Evolutionary conservation across 2,888 invertebrate species (phyloP).

Genomic region (Melieria picta): DNA sequence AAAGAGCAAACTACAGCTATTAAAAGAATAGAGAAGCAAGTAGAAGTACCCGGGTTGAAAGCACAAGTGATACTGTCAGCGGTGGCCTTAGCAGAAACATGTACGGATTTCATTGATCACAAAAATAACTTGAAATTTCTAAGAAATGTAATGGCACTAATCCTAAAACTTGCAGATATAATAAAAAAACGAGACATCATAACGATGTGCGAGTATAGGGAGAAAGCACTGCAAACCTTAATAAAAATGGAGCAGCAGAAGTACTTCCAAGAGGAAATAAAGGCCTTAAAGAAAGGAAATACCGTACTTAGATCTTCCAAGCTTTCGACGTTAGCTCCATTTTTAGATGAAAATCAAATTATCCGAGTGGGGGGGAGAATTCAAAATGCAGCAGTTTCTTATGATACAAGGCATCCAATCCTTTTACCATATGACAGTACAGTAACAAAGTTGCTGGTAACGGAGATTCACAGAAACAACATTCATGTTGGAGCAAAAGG

Average conservation of each 20-base stretch:
- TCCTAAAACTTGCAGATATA: not conserved
- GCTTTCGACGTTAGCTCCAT: slow-evolving; percentile 2
- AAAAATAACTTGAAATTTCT: slow-evolving; percentile 14
- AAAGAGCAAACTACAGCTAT: too few relatives aligned
- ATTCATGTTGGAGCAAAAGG: slow-evolving; percentile 20
- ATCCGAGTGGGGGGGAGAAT: slow-evolving; percentile 18
- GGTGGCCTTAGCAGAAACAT: too few relatives aligned
- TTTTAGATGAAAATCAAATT: slow-evolving; percentile 10
- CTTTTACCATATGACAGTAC: not conserved
- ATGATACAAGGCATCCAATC: slow-evolving; percentile 7
- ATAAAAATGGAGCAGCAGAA: slow-evolving; percentile 8
- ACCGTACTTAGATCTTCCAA: not conserved
- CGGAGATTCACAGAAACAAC: slow-evolving; percentile 11
- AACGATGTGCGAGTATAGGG: too few relatives aligned
- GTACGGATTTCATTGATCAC: slow-evolving; percentile 2
- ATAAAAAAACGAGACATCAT: slow-evolving; percentile 9
- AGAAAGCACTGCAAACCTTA: too few relatives aligned
- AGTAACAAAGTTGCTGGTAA: slow-evolving; percentile 10
- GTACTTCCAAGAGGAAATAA: slow-evolving; percentile 8
- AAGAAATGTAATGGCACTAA: slow-evolving; percentile 5
- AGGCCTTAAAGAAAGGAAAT: not conserved
- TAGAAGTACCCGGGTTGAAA: too few relatives aligned
- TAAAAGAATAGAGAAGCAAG: too few relatives aligned
- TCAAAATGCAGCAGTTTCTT: slow-evolving; percentile 5
- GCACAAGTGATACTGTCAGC: too few relatives aligned